Conservation (phyloP, 1,140 invertebrate species). For the Himalopsyche phryganea region DNA sequence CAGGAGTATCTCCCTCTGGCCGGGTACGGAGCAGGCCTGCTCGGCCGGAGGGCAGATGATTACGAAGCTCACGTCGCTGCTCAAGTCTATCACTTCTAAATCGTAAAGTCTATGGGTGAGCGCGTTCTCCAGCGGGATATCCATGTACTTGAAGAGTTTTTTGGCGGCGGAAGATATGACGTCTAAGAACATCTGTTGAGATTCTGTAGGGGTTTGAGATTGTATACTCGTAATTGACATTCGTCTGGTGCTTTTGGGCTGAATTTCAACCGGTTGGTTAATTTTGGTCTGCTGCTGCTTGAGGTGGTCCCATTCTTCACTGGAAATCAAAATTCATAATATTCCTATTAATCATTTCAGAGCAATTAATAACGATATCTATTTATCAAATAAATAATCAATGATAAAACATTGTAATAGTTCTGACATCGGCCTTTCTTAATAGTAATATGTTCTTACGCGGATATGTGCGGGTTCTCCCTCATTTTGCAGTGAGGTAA, state of each 20-base stretch:
- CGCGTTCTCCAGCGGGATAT: slow-evolving; percentile 66
- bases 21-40: slow-evolving; percentile 84
- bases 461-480: slow-evolving; percentile 92
- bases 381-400: too few species aligned
- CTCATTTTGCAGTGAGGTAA: slow-evolving; percentile 88
- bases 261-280: slow-evolving; percentile 36
- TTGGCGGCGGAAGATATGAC: slow-evolving; percentile 67
- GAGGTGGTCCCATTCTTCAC: slow-evolving; percentile 87
- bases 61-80: slow-evolving; percentile 81
- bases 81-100: slow-evolving; percentile 87
- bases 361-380: too few species aligned
- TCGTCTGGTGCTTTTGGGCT: slow-evolving; percentile 51
- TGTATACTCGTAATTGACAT: slow-evolving; percentile 49
- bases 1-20: slow-evolving; percentile 76
- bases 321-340: slow-evolving; percentile 55
- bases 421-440: too few species aligned
- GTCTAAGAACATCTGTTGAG: slow-evolving; percentile 75
- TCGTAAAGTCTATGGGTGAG: slow-evolving; percentile 79
- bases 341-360: too few species aligned
- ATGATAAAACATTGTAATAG: too few species aligned
- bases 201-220: slow-evolving; percentile 60
- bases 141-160: slow-evolving; percentile 75
- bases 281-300: slow-evolving; percentile 54
- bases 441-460: slow-evolving; percentile 76
- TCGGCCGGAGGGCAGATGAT: slow-evolving; percentile 87